These are phyloP conservation scores for Limanda limanda DNA, from an alignment of 2,113 vertebrate genomes.

Conservation along the genomic window DNA sequence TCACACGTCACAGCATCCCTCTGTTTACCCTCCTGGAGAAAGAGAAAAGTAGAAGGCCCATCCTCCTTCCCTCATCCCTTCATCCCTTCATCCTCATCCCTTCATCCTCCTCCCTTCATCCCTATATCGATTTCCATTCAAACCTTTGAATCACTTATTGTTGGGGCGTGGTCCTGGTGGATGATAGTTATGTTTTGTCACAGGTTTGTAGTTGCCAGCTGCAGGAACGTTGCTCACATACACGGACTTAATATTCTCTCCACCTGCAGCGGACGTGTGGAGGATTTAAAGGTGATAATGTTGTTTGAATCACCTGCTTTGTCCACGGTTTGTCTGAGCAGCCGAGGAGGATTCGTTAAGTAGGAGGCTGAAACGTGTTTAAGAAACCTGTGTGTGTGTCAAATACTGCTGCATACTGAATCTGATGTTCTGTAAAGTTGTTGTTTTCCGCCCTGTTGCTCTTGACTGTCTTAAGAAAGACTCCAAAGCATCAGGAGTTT, in stretches of 20 bases:
- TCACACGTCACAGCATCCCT: neutral
- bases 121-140: too few species aligned
- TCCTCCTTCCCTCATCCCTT: too few species aligned
- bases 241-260: conserved; percentile 44
- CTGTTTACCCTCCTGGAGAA: neutral
- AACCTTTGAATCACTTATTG: too few species aligned
- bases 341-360: neutral
- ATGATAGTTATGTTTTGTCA: conserved; percentile 6
- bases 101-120: too few species aligned
- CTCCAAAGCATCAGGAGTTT: conserved; percentile 4
- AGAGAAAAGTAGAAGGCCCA: neutral
- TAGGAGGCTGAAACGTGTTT: neutral
- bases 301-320: conserved; percentile 7
- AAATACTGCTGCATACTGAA: neutral
- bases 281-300: conserved; percentile 39
- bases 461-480: conserved; percentile 7
- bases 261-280: conserved; percentile 33
- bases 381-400: conserved; percentile 7
- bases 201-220: neutral
- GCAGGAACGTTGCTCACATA: conserved; percentile 23
- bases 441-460: conserved; percentile 13
- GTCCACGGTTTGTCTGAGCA: neutral
- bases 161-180: too few species aligned
- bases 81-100: too few species aligned
- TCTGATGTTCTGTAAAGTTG: conserved; percentile 3